A percentile compares a stretch with the other conserved stretches of the same genome.
Conservation (phyloP, 2,888 invertebrate species). For the Epinotia ramella region DNA sequence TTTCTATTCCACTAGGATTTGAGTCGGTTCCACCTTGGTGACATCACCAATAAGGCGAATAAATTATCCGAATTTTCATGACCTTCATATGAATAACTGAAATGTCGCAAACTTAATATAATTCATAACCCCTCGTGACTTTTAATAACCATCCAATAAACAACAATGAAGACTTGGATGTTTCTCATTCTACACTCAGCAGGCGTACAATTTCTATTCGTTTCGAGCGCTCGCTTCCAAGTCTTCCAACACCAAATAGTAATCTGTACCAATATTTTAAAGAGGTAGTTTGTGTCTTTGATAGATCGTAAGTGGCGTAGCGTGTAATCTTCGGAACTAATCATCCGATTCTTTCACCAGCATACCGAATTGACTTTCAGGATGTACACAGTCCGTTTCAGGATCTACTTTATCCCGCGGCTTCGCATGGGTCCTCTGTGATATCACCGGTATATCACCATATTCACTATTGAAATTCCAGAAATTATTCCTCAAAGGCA, state of each 20-base stretch:
- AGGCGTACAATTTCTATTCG: neutral
- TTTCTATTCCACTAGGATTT: neutral
- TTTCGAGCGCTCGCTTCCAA: too few species aligned
- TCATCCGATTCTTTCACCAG: too few species aligned
- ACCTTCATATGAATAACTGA: neutral
- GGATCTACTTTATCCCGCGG: too few species aligned
- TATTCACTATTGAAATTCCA: constrained; percentile 4
- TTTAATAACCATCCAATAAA: neutral
- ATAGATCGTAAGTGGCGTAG: too few species aligned
- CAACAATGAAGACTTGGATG: neutral
- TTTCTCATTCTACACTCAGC: neutral
- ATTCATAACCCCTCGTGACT: neutral
- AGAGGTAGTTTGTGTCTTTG: too few species aligned
- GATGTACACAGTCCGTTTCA: too few species aligned
- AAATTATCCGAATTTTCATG: neutral
- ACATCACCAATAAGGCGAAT: neutral
- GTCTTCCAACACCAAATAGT: too few species aligned
- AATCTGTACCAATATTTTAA: too few species aligned
- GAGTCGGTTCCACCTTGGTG: neutral
- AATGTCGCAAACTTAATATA: neutral
- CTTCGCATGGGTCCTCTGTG: too few species aligned
- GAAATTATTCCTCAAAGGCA: constrained; percentile 3
- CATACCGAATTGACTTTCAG: too few species aligned
- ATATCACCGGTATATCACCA: neutral
- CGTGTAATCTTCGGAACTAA: too few species aligned